These are phyloP conservation scores for Cerceris ruficornis DNA, from an alignment of 2,888 invertebrate species.

Conservation along the genomic window DNA sequence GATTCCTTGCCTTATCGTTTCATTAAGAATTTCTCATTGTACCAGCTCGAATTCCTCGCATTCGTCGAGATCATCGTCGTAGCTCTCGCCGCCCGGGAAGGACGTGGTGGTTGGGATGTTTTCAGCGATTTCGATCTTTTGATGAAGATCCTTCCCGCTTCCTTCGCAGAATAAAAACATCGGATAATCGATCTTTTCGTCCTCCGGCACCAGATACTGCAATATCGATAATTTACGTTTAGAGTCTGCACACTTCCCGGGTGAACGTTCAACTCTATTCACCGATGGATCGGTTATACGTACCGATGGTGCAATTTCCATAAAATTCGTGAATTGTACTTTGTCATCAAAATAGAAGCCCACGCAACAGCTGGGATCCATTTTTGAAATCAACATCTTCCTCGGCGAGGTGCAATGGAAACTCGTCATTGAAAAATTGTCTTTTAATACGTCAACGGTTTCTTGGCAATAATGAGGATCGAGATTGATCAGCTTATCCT, in stretches of 20 bases:
- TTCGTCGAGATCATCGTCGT: slow-evolving; percentile 76
- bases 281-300: slow-evolving; percentile 55
- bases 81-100: slow-evolving; percentile 60
- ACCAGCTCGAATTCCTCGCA: slow-evolving; percentile 77
- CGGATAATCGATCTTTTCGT: slow-evolving; percentile 87
- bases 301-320: slow-evolving; percentile 87
- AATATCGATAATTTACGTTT: slow-evolving; percentile 51
- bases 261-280: background rate
- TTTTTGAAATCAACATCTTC: slow-evolving; percentile 91
- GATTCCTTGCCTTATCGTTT: slow-evolving; percentile 25
- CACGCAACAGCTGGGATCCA: slow-evolving; percentile 96
- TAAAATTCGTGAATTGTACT: slow-evolving; percentile 89
- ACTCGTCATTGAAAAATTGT: slow-evolving; percentile 89
- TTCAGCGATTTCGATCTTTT: slow-evolving; percentile 69
- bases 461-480: slow-evolving; percentile 98
- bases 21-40: slow-evolving; percentile 51
- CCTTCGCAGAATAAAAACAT: slow-evolving; percentile 92
- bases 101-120: slow-evolving; percentile 65
- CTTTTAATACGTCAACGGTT: slow-evolving; percentile 91
- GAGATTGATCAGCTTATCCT: slow-evolving; percentile 94
- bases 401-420: slow-evolving; percentile 94
- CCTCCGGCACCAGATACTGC: slow-evolving; percentile 83
- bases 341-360: slow-evolving; percentile 93
- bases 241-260: background rate
- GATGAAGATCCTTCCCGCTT: slow-evolving; percentile 83